These are phyloP conservation scores for Yponomeuta evonymella DNA, from an alignment of 2,888 invertebrate genomes.

Conservation along the genomic window DNA sequence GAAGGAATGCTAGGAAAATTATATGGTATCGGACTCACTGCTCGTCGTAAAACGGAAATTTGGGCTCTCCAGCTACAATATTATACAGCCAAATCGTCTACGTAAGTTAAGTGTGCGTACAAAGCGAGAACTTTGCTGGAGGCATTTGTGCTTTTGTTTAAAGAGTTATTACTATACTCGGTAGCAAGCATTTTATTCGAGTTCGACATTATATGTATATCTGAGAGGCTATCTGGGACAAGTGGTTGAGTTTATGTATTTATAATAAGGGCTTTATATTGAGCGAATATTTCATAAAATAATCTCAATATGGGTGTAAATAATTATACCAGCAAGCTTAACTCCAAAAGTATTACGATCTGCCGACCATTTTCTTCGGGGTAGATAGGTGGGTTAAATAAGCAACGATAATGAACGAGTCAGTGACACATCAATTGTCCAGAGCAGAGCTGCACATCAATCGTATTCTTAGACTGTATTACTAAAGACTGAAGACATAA, in stretches of 20 bases:
- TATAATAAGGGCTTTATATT: neutral
- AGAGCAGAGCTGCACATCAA: neutral
- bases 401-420: slow-evolving; percentile 53
- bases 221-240: too few species aligned
- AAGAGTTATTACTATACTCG: neutral
- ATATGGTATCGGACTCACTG: neutral
- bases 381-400: slow-evolving; percentile 20
- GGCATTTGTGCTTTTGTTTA: neutral
- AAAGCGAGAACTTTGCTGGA: neutral
- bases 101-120: neutral
- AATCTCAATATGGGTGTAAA: neutral
- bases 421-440: slow-evolving; percentile 41
- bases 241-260: too few species aligned
- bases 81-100: neutral
- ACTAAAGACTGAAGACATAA: slow-evolving; percentile 22
- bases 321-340: neutral
- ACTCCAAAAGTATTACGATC: neutral
- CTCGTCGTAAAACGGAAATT: neutral
- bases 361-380: neutral
- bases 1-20: neutral
- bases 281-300: neutral
- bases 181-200: neutral
- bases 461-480: slow-evolving; percentile 22
- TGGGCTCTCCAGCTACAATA: neutral
- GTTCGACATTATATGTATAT: too few species aligned